These are phyloP conservation scores for Lasioglossum marginatum DNA, from an alignment of 2,888 invertebrate species.

Conservation along the genomic window DNA sequence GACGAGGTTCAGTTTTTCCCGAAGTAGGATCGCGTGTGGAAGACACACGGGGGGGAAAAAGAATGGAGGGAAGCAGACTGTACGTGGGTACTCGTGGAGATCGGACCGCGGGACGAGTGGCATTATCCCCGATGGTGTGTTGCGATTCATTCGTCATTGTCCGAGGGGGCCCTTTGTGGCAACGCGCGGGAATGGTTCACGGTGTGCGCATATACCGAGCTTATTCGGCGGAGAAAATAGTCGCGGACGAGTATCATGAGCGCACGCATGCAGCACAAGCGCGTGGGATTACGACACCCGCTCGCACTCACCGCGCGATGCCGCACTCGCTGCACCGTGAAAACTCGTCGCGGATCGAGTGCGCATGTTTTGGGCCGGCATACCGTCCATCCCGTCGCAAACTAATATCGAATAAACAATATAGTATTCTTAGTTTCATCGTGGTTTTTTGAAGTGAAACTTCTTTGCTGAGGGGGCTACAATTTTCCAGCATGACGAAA, in stretches of 20 bases:
- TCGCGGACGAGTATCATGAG: conserved; percentile 28
- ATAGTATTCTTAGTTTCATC: background rate
- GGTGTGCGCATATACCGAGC: conserved; percentile 36
- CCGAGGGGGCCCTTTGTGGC: conserved; percentile 60
- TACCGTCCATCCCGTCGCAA: background rate
- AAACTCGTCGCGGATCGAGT: conserved; percentile 26
- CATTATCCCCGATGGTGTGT: conserved; percentile 59
- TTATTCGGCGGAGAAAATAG: conserved; percentile 58
- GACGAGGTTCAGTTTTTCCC: conserved; percentile 34
- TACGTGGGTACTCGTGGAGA: conserved; percentile 39
- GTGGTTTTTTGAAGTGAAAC: no score
- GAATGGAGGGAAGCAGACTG: conserved; percentile 31
- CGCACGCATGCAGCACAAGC: conserved; percentile 37
- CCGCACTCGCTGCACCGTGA: conserved; percentile 28
- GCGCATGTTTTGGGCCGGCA: background rate
- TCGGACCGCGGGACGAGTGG: conserved; percentile 53
- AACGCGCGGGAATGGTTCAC: conserved; percentile 56
- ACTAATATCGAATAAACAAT: background rate
- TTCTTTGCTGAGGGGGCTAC: no score
- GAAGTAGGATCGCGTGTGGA: conserved; percentile 36
- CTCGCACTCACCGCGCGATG: background rate
- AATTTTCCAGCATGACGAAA: no score
- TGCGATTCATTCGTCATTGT: conserved; percentile 71
- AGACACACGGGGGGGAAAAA: conserved; percentile 19
- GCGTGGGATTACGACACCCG: conserved; percentile 36